Evolutionary conservation across 2,888 invertebrate species (phyloP).

Genomic region (Lingula anatina): DNA sequence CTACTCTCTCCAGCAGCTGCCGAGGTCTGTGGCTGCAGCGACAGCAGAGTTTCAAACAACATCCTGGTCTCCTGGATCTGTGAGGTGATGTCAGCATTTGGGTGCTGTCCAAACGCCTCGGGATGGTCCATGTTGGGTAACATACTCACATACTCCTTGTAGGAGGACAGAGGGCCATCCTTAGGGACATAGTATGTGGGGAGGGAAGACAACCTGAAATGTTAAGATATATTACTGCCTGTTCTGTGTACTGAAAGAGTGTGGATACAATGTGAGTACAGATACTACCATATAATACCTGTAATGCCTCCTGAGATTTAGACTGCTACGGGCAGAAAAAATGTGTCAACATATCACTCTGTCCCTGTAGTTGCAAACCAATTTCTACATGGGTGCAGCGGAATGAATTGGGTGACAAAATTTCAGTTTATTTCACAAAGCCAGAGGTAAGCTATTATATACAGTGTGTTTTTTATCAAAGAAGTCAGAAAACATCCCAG

Average conservation of each 20-base stretch:
- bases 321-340: no score
- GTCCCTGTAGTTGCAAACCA: no score
- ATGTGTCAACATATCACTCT: no score
- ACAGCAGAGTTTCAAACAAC: conserved; percentile 73
- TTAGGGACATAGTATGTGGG: conserved; percentile 74
- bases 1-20: conserved; percentile 56
- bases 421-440: no score
- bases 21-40: conserved; percentile 66
- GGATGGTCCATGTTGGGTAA: conserved; percentile 76
- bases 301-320: no score
- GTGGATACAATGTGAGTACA: no score
- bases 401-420: no score
- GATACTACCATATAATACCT: no score
- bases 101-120: conserved; percentile 84
- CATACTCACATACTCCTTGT: conserved; percentile 73
- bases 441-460: no score
- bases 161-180: conserved; percentile 75
- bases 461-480: no score
- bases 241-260: no score
- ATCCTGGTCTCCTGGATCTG: conserved; percentile 73
- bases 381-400: neutral
- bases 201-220: conserved; percentile 67
- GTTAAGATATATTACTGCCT: no score
- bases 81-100: conserved; percentile 83
- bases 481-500: neutral